Percentiles rank a stretch among this genome's conserved stretches.
These are phyloP conservation scores for Aptenodytes patagonicus DNA, from an alignment of 2,113 vertebrate genomes.

Conservation along the genomic window DNA sequence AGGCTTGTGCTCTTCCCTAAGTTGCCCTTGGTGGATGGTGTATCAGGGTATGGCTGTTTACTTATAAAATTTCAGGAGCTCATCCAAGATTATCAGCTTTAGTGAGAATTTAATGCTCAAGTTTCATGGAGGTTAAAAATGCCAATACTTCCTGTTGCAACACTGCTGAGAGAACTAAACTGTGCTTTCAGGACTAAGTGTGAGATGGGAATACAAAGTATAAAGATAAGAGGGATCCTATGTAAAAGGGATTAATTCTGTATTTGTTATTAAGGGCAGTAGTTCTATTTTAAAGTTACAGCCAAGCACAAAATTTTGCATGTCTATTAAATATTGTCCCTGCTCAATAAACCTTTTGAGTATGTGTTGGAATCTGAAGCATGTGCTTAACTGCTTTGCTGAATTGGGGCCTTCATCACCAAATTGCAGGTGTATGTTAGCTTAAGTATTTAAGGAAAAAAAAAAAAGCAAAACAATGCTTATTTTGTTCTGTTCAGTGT, in stretches of 20 bases:
- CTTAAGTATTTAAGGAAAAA: not conserved
- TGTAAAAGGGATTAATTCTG: not conserved
- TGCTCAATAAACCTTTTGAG: slow-evolving; percentile 43
- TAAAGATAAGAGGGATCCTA: not conserved
- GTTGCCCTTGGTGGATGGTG: not conserved
- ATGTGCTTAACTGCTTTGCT: slow-evolving; percentile 34
- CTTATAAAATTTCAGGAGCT: not conserved
- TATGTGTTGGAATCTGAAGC: slow-evolving; percentile 55
- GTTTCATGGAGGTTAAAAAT: not conserved
- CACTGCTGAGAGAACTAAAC: not conserved
- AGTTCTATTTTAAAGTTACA: not conserved
- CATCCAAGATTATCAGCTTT: not conserved
- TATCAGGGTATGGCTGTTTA: not conserved
- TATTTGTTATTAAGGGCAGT: not conserved
- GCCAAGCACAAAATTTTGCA: not conserved
- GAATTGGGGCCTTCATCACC: slow-evolving; percentile 40
- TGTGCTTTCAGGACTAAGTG: not conserved
- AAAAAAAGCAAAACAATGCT: not conserved
- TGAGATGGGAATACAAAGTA: not conserved
- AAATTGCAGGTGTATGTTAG: slow-evolving; percentile 48
- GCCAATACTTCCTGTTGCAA: not conserved
- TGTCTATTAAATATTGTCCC: not conserved
- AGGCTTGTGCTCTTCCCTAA: not conserved
- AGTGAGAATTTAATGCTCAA: not conserved
- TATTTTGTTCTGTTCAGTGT: slow-evolving; percentile 5